phyloP scores from a whole-genome alignment of 2,888 invertebrate genomes.

The Lampropteryx suffumata region DNA sequence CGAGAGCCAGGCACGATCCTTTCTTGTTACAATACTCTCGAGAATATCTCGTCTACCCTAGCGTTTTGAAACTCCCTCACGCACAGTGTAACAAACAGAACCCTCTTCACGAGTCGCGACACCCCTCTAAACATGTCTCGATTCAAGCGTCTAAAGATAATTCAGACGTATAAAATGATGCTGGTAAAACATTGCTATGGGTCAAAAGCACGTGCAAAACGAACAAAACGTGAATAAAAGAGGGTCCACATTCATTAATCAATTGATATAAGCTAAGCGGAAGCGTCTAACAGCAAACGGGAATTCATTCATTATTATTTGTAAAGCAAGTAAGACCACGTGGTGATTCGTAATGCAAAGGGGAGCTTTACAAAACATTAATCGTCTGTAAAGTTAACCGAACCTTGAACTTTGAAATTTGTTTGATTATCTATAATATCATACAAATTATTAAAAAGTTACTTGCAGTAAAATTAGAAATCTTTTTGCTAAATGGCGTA shows the following conservation, averaged over 20 bases:
- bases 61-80: slow-evolving; percentile 31
- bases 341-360: slow-evolving; percentile 33
- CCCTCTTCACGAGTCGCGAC: slow-evolving; percentile 30
- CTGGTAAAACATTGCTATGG: slow-evolving; percentile 5
- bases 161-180: slow-evolving; percentile 2
- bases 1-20: slow-evolving; percentile 27
- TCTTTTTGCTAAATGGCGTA: too few species aligned
- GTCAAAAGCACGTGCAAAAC: slow-evolving; percentile 25
- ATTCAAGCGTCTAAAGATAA: slow-evolving; percentile 25
- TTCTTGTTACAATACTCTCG: slow-evolving; percentile 28
- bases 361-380: slow-evolving; percentile 27
- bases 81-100: slow-evolving; percentile 28
- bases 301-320: slow-evolving; percentile 57
- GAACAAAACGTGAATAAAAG: slow-evolving; percentile 36
- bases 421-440: background rate
- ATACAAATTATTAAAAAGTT: background rate
- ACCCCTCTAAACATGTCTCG: slow-evolving; percentile 33
- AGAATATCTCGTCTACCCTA: slow-evolving; percentile 28
- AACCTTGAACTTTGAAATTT: slow-evolving; percentile 26
- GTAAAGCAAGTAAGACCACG: slow-evolving; percentile 47
- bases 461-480: background rate
- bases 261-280: slow-evolving; percentile 52
- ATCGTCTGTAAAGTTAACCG: slow-evolving; percentile 16
- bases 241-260: slow-evolving; percentile 45
- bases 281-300: slow-evolving; percentile 59